Conservation (phyloP, 2,888 invertebrate genomes). For the Pandemis corylana region DNA sequence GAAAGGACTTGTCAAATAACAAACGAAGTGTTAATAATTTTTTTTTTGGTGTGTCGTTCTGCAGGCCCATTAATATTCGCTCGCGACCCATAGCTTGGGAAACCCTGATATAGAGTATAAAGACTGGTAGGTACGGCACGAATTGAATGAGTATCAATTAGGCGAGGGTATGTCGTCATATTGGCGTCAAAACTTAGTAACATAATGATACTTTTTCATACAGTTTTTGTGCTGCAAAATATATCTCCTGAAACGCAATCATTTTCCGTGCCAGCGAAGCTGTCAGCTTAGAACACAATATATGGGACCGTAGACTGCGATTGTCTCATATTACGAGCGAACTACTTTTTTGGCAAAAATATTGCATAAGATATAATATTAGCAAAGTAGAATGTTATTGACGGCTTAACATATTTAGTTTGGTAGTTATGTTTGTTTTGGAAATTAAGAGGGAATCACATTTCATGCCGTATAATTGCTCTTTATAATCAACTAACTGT, state of each 20-base stretch:
- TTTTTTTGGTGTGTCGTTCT: too few species aligned
- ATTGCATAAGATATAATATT: neutral
- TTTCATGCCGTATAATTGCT: too few species aligned
- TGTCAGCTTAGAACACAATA: slow-evolving; percentile 37
- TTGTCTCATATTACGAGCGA: slow-evolving; percentile 31
- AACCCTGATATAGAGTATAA: too few species aligned
- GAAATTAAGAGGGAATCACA: too few species aligned
- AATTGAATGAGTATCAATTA: too few species aligned
- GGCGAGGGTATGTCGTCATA: neutral
- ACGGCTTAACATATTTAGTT: neutral
- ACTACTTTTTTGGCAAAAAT: slow-evolving; percentile 12
- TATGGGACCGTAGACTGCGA: slow-evolving; percentile 27
- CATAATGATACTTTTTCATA: neutral
- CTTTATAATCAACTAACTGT: too few species aligned
- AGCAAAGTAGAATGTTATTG: slow-evolving; percentile 1
- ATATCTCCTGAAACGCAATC: slow-evolving; percentile 32
- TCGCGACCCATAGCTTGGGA: too few species aligned
- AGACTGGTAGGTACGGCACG: too few species aligned
- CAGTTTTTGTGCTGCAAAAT: neutral
- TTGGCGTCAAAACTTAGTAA: neutral
- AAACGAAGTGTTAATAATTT: too few species aligned
- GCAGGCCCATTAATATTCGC: too few species aligned
- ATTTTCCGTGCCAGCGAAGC: slow-evolving; percentile 26
- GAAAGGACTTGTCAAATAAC: too few species aligned
- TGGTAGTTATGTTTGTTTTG: too few species aligned